Percentiles rank a stretch among this genome's conserved stretches.
phyloP scores from a whole-genome alignment of 2,113 vertebrate genomes.

The Pterocles orientalis region DNA sequence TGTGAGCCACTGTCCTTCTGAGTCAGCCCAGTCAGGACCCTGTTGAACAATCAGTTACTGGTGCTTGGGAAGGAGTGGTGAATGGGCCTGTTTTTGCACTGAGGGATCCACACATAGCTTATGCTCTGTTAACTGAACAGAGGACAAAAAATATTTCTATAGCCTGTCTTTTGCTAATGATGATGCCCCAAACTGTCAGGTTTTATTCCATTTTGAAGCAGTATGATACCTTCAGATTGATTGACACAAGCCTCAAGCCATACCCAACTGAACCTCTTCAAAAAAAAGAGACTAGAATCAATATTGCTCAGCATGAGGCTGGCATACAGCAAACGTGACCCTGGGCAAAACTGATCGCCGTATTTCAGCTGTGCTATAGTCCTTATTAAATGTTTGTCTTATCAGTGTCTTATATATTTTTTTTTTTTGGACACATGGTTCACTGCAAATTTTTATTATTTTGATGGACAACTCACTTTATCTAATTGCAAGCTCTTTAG shows the following conservation, averaged over 20 bases:
- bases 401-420: neutral
- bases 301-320: neutral
- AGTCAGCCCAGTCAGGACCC: neutral
- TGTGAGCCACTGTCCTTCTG: neutral
- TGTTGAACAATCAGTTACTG: neutral
- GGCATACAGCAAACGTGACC: neutral
- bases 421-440: neutral
- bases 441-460: neutral
- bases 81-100: neutral
- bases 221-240: neutral
- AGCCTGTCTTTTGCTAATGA: neutral
- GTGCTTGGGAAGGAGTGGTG: neutral
- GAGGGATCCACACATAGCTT: neutral
- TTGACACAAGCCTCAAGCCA: neutral
- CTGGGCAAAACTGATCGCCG: neutral
- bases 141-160: neutral
- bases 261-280: neutral
- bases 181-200: neutral
- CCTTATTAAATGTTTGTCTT: neutral
- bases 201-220: neutral
- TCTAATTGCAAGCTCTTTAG: neutral
- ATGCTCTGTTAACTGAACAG: neutral
- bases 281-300: neutral
- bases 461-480: neutral
- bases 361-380: neutral